Evolutionary conservation across 2,113 vertebrate species (phyloP), one percentile per base, ranked within the genome.

Genomic region (Bolborhynchus lineola): DNA sequence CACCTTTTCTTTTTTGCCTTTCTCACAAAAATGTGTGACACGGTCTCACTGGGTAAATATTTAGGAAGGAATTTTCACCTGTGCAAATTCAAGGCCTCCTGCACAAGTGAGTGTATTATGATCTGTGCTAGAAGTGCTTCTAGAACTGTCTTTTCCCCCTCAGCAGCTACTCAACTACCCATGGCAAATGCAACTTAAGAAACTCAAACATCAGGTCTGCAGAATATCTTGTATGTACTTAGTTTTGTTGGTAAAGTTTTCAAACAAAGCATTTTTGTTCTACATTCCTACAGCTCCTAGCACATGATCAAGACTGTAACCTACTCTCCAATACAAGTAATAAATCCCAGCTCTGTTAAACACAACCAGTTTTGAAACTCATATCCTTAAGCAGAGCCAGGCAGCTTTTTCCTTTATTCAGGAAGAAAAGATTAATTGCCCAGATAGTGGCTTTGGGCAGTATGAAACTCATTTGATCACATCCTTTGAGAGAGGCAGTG

Each of bases 181-280:
- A 11, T 7, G 39, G 25, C 17, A 85, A 90, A 82, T 7, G 6
- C 21, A 82, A 49, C 19, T 16, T 39, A 59, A 77, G 64, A 82
- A 90, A 95, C 71, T 59, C 17, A 80, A 79, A 62, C 13, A 47
- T 26, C 57, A 80, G 21, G 50, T 67, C 33, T 74, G 50, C 24
- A 67, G 64, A 74, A 42, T 1, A 7, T 42, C 75, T 42, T 60
- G 8, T 33, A 74, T 0, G 3, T 50, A 74, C 33, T 67, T 10
- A 24, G 10, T 14, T 87, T 91, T 83, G 63, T 70, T n/a, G n/a
- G n/a, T 37, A 94, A 90, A 57, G 19, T n/a, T 79, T 92, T 82
- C 13, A 53, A 81, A 90, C 15, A 82, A 69, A 81, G 18, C 1
- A 1, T 6, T 89, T 88, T 85, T 92, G 37, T 93, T 52, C 65